A percentile compares a stretch with the other conserved stretches of the same genome.
phyloP scores from a whole-genome alignment of 2,113 vertebrate genomes.

The Choloepus hoffmanni region DNA sequence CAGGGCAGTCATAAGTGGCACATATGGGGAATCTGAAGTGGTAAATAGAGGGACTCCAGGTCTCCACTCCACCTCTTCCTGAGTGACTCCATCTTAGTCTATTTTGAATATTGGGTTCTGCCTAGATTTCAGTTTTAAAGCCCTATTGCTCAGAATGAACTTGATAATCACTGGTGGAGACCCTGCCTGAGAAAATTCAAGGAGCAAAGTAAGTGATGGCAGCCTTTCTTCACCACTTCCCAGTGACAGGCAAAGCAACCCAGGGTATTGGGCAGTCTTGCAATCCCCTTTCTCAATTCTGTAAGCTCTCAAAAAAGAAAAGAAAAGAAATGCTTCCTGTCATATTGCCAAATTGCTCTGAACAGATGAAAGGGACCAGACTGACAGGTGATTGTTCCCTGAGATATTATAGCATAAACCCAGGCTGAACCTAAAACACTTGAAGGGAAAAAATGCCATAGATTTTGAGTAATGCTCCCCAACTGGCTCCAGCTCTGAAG shows the following conservation, averaged over 20 bases:
- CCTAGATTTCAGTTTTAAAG: constrained; percentile 6
- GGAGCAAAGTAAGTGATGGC: neutral
- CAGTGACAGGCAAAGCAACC: neutral
- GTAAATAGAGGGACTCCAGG: neutral
- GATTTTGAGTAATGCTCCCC: constrained; percentile 62
- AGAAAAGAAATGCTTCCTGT: neutral
- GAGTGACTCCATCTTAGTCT: neutral
- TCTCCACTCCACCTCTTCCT: neutral
- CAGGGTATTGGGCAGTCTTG: neutral
- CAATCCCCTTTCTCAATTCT: neutral
- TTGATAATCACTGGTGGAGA: neutral
- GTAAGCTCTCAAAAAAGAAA: neutral
- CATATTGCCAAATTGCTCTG: constrained; percentile 7
- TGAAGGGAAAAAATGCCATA: neutral
- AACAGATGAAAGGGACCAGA: constrained; percentile 40
- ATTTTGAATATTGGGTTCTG: neutral
- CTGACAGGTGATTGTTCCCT: constrained; percentile 21
- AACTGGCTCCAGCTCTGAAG: constrained; percentile 55
- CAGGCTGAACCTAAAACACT: constrained; percentile 39
- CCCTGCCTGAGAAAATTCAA: neutral
- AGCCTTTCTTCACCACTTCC: neutral
- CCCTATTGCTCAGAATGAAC: neutral
- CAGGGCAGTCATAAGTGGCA: neutral
- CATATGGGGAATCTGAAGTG: neutral
- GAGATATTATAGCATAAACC: constrained; percentile 36